phyloP scores from a whole-genome alignment of 2,888 invertebrate genomes.

The Euproctis similis region DNA sequence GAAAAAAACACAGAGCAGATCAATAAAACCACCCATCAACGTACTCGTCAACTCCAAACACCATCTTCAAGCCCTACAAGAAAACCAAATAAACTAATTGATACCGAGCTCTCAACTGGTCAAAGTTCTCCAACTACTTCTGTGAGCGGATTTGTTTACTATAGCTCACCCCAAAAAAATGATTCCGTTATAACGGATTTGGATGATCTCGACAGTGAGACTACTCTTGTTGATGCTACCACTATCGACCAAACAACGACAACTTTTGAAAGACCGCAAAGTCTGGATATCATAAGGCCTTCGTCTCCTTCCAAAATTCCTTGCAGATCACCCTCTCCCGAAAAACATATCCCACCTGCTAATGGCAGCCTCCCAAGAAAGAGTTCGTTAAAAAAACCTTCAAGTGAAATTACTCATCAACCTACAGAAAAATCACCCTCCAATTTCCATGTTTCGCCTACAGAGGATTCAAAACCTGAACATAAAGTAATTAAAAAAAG shows the following conservation, averaged over 20 bases:
- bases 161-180: constrained; percentile 44
- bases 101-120: constrained; percentile 54
- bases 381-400: constrained; percentile 64
- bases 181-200: constrained; percentile 50
- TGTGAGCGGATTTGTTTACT: constrained; percentile 73
- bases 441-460: constrained; percentile 55
- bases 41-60: constrained; percentile 55
- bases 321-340: constrained; percentile 56
- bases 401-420: constrained; percentile 35
- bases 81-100: constrained; percentile 39
- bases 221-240: constrained; percentile 28
- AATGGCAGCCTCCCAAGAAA: constrained; percentile 59
- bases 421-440: constrained; percentile 60
- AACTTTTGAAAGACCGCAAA: constrained; percentile 29
- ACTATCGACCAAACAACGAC: constrained; percentile 22
- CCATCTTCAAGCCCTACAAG: constrained; percentile 72
- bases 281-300: constrained; percentile 31
- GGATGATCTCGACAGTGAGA: constrained; percentile 40
- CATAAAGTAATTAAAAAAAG: constrained; percentile 47
- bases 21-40: constrained; percentile 38
- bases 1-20: constrained; percentile 46
- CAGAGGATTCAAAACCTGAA: constrained; percentile 36
- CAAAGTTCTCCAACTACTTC: constrained; percentile 74
- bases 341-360: constrained; percentile 38
- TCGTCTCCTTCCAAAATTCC: constrained; percentile 61